A percentile compares a stretch with the other conserved stretches of the same genome.
Conservation (phyloP, 2,888 invertebrate genomes). For the Patella ulyssiponensis region DNA sequence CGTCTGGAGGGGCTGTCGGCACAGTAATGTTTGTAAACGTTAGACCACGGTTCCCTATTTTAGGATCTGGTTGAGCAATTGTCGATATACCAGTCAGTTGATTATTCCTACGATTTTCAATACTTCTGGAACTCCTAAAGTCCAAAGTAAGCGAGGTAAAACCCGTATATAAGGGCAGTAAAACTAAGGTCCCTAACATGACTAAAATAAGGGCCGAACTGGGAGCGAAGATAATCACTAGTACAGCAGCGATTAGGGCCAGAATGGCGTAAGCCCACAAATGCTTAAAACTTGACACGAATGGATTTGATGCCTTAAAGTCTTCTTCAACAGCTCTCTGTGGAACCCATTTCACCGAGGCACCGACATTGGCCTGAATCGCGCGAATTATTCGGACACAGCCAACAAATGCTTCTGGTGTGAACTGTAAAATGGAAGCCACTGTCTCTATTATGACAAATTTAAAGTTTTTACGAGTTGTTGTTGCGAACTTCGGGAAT, state of each 20-base stretch:
- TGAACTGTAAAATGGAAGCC: conserved; percentile 62
- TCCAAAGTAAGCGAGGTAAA: conserved; percentile 51
- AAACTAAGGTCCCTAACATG: conserved; percentile 52
- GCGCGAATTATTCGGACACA: conserved; percentile 59
- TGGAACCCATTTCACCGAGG: conserved; percentile 61
- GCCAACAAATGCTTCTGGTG: conserved; percentile 63
- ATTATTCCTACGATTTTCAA: conserved; percentile 22
- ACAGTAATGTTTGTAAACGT: conserved; percentile 17
- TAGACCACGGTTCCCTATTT: background rate
- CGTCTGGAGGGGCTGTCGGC: conserved; percentile 10
- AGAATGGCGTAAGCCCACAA: conserved; percentile 62
- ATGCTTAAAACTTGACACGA: conserved; percentile 60
- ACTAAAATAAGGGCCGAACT: conserved; percentile 48
- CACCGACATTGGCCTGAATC: conserved; percentile 55
- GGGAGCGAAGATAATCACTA: conserved; percentile 49
- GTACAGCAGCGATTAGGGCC: conserved; percentile 44
- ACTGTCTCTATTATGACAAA: conserved; percentile 59
- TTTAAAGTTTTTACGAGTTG: conserved; percentile 54
- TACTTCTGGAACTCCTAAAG: conserved; percentile 26
- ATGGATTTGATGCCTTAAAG: conserved; percentile 59
- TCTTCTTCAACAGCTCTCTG: conserved; percentile 64
- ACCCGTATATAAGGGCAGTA: conserved; percentile 60
- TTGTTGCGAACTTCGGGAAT: conserved; percentile 63
- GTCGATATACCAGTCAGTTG: conserved; percentile 13
- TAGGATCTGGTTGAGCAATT: conserved; percentile 14